These are phyloP conservation scores for Callipepla squamata DNA, from an alignment of 2,113 vertebrate genomes.

Conservation along the genomic window DNA sequence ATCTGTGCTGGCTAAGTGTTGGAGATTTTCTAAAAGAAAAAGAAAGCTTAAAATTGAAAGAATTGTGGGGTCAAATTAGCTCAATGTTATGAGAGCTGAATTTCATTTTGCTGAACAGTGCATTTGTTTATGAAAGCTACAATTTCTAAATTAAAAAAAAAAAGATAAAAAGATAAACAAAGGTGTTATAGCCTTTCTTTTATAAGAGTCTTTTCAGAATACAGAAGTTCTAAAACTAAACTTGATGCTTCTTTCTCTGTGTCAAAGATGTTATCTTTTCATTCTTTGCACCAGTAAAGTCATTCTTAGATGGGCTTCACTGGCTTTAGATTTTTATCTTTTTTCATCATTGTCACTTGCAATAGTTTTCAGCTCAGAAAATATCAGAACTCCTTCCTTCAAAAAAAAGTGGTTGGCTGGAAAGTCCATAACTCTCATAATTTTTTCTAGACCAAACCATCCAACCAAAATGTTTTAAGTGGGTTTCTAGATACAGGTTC, in stretches of 20 bases:
- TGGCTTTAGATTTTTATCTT: background rate
- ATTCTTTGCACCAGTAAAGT: background rate
- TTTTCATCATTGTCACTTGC: background rate
- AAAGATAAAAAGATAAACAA: background rate
- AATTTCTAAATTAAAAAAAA: background rate
- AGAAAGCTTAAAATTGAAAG: background rate
- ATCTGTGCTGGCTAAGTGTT: background rate
- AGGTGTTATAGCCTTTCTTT: background rate
- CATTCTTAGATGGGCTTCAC: background rate
- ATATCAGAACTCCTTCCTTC: background rate
- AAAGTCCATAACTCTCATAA: background rate
- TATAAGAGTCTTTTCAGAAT: background rate
- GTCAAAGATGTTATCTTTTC: background rate
- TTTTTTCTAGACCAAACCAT: background rate
- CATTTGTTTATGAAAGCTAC: background rate
- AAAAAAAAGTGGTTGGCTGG: background rate
- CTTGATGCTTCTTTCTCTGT: background rate
- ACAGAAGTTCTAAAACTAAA: background rate
- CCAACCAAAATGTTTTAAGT: background rate
- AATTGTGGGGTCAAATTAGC: background rate
- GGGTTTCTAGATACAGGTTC: background rate
- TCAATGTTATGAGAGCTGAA: background rate
- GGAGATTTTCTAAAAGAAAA: background rate
- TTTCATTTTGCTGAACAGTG: background rate
- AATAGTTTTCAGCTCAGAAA: background rate